Base-by-base conservation (phyloP, 2,888 invertebrate species). In the Calameuta pallipes region DNA sequence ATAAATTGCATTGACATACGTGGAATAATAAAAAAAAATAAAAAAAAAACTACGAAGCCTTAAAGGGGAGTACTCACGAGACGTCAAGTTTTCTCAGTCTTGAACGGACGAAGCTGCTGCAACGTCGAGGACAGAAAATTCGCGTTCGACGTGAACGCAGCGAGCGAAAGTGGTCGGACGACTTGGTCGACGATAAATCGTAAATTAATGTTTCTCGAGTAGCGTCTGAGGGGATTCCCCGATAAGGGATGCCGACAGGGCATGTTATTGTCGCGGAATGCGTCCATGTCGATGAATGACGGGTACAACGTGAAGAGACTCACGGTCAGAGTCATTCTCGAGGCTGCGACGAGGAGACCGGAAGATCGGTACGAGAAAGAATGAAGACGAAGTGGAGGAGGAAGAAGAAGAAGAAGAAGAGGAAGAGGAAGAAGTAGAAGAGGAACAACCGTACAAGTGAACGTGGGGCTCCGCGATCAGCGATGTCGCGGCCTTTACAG, bases 401-500 rank as follows among this genome's bases (percentile, higher is more conserved):
- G 0, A 6, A 6, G 23, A 41, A 35, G 35, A 36, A 36, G 36
- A 6, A 23, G 23, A 56, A 1, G 6, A 56, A 15, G 15, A 41
- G 4, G 13, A 37, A 13, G 6, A 41, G 6, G 41, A 41, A 41
- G 13, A 41, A 4, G 15, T 15, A 36, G 36, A 36, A 12, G 36
- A 37, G 4, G 3, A 37, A 12, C 3, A 23, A 9, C 23, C 56
- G 56, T 9, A 23, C 23, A 9, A 56, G 23, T 9, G 23, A 15
- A 56, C 56, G 23, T 56, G 56, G 56, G 56, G 23, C 56, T 56
- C 56, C 56, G 56, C 23, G 34, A 36, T 30, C 74, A 30, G 15
- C 75, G 76, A 74, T 74, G 70, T 34, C 78, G 74, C 78, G 78
- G 76, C 31, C 71, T 71, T 35, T 69, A 75, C 70, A 74, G 37